Conservation (phyloP, 2,888 invertebrate species). For the Rotaria socialis region DNA sequence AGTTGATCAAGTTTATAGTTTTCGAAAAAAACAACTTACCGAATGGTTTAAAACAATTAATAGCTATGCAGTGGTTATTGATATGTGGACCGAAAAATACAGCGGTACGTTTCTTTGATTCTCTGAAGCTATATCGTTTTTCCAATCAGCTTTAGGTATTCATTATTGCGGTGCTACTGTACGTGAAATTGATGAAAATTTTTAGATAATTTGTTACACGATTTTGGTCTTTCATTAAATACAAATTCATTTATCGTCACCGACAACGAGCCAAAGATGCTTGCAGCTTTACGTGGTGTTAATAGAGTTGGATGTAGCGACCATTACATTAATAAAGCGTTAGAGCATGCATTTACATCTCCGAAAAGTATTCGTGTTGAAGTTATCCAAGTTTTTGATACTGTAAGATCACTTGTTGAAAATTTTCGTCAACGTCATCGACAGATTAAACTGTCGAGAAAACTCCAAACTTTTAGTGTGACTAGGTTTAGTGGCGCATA, state of each 20-base stretch:
- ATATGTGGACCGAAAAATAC: not conserved
- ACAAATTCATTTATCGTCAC: not conserved
- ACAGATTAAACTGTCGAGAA: too few species aligned
- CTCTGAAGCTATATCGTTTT: not conserved
- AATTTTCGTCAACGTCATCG: not conserved
- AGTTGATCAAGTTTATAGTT: not conserved
- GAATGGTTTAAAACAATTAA: not conserved
- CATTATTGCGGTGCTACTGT: not conserved
- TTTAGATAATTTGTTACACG: not conserved
- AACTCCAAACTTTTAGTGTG: too few species aligned
- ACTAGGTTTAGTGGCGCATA: too few species aligned
- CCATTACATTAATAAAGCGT: not conserved
- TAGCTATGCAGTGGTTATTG: not conserved
- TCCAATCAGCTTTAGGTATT: not conserved
- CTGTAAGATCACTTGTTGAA: not conserved
- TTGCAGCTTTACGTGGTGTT: not conserved
- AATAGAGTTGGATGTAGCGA: not conserved
- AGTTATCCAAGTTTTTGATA: not conserved
- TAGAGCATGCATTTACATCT: not conserved
- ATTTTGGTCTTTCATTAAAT: not conserved
- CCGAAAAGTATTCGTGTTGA: not conserved
- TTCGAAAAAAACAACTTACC: too few species aligned
- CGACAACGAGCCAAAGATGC: not conserved
- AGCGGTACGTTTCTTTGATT: not conserved
- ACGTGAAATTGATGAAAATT: not conserved